Percentiles rank a stretch among this genome's conserved stretches.
These are phyloP conservation scores for Sebastolobus alascanus DNA, from an alignment of 2,797 vertebrate species.

Conservation along the genomic window DNA sequence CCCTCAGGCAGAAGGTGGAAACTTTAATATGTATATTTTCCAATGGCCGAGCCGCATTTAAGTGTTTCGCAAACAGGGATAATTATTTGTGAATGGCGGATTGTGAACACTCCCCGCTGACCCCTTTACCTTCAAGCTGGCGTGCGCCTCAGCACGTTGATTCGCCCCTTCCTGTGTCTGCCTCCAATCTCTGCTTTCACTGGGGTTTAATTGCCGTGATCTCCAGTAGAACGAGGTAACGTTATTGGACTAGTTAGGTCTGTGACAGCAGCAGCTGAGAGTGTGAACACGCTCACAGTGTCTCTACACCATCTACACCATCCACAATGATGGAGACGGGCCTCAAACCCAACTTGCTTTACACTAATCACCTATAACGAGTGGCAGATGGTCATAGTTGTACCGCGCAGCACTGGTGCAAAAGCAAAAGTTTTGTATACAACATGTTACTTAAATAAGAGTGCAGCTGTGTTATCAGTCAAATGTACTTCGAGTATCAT, in stretches of 20 bases:
- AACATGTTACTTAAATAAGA: background rate
- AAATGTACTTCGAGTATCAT: background rate
- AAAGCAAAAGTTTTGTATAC: background rate
- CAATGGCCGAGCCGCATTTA: conserved; percentile 32
- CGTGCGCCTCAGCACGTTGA: background rate
- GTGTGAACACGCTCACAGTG: conserved; percentile 15
- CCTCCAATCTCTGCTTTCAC: conserved; percentile 40
- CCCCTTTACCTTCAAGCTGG: conserved; percentile 22
- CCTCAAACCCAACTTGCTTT: background rate
- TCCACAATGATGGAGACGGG: background rate
- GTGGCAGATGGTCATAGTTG: conserved; percentile 14
- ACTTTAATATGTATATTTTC: conserved; percentile 66
- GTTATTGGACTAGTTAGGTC: conserved; percentile 7
- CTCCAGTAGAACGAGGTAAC: conserved; percentile 21
- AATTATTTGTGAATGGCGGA: conserved; percentile 44
- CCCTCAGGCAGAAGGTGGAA: conserved; percentile 44
- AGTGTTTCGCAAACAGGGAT: conserved; percentile 53
- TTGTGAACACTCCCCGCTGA: conserved; percentile 27
- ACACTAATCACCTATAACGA: conserved; percentile 57
- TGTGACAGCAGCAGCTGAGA: conserved; percentile 41
- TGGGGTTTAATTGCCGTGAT: conserved; percentile 71
- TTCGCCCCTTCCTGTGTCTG: background rate
- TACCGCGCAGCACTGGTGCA: conserved; percentile 28
- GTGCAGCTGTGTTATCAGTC: background rate
- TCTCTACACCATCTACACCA: background rate